Evolutionary conservation across 1,140 invertebrate genomes (phyloP).

Genomic region (Goniozus legneri): DNA sequence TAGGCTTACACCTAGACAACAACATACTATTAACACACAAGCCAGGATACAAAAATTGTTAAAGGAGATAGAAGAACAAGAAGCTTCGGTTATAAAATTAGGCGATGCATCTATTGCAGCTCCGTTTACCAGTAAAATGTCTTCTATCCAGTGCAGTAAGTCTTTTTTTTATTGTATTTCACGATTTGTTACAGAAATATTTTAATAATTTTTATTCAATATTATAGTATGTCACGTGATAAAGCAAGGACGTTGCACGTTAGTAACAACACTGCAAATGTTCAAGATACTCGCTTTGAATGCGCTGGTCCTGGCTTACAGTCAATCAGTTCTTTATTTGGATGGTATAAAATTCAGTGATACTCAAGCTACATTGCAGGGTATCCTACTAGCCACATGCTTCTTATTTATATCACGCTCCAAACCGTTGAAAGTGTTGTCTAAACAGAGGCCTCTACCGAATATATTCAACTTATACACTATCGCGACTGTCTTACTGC

Average conservation of each 20-base stretch:
- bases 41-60: conserved; percentile 72
- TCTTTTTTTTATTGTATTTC: conserved; percentile 16
- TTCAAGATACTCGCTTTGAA: conserved; percentile 99
- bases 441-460: conserved; percentile 90
- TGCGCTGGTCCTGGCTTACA: conserved; percentile 95
- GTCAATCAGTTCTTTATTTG: conserved; percentile 96
- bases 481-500: conserved; percentile 88
- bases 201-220: conserved; percentile 11
- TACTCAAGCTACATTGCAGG: conserved; percentile 94
- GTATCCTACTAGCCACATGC: conserved; percentile 89
- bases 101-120: conserved; percentile 99
- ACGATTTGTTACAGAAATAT: neutral
- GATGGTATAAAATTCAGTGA: conserved; percentile 99
- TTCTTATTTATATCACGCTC: conserved; percentile 98
- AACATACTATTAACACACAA: conserved; percentile 45
- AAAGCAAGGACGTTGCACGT: conserved; percentile 97
- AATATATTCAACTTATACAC: conserved; percentile 99
- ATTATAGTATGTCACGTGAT: conserved; percentile 95
- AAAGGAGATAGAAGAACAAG: conserved; percentile 90
- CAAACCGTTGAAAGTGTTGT: conserved; percentile 92
- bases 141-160: conserved; percentile 94
- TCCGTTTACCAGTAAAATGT: conserved; percentile 96
- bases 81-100: conserved; percentile 85
- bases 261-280: conserved; percentile 99
- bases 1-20: conserved; percentile 35